Conservation (phyloP, 2,797 vertebrate species). For the Ctenochaetus hawaiiensis region DNA sequence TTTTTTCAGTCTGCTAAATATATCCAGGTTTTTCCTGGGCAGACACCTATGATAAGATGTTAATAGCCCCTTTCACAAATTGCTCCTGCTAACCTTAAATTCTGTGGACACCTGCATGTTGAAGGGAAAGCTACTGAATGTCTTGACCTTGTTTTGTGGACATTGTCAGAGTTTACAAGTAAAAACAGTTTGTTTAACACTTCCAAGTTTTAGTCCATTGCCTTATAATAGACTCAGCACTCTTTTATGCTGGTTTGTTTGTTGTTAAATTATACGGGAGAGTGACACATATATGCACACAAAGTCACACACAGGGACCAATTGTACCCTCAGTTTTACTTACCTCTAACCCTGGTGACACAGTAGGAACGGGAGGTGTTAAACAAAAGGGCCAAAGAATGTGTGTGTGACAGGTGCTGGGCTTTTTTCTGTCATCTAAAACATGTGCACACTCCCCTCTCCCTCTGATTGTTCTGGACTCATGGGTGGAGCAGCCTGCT, state of each 20-base stretch:
- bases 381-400: slow-evolving; percentile 78
- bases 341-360: slow-evolving; percentile 64
- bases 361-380: slow-evolving; percentile 70
- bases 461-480: slow-evolving; percentile 62
- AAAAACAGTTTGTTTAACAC: no score
- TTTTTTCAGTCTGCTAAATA: not conserved
- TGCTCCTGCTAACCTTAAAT: no score
- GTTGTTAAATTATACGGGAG: slow-evolving; percentile 36
- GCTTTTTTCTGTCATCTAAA: slow-evolving; percentile 67
- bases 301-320: slow-evolving; percentile 32
- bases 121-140: no score
- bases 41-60: not conserved
- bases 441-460: slow-evolving; percentile 55
- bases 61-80: not conserved
- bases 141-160: no score
- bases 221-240: slow-evolving; percentile 40
- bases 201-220: slow-evolving; percentile 40
- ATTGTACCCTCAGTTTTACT: slow-evolving; percentile 41
- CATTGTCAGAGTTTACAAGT: no score
- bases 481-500: slow-evolving; percentile 24
- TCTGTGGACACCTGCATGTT: no score
- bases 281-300: slow-evolving; percentile 14
- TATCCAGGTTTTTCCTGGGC: not conserved
- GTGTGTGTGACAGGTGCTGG: slow-evolving; percentile 73
- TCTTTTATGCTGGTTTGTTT: slow-evolving; percentile 46